phyloP scores from a whole-genome alignment of 2,888 invertebrate genomes.

The Elegia similella region DNA sequence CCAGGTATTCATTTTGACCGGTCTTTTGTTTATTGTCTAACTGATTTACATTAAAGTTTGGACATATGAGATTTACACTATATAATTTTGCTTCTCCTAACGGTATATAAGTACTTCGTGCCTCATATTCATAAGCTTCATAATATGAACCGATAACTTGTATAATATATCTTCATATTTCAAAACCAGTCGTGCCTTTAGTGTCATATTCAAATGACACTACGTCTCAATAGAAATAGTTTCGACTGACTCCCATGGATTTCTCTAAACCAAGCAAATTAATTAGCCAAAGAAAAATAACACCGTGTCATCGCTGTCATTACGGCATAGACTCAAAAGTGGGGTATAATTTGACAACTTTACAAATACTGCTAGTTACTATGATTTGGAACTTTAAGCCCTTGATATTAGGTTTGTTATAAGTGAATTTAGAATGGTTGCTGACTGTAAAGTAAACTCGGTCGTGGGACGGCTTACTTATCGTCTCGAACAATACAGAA shows the following conservation, averaged over 20 bases:
- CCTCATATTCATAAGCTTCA: too few species aligned
- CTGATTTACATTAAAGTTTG: too few species aligned
- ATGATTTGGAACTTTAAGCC: slow-evolving; percentile 22
- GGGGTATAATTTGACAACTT: slow-evolving; percentile 42
- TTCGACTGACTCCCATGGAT: slow-evolving; percentile 50
- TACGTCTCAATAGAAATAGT: slow-evolving; percentile 16
- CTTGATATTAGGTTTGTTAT: slow-evolving; percentile 15
- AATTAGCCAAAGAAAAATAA: slow-evolving; percentile 56
- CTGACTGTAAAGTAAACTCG: slow-evolving; percentile 27
- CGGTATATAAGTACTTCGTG: too few species aligned
- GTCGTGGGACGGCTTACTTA: slow-evolving; percentile 50
- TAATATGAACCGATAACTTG: too few species aligned
- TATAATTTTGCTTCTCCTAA: too few species aligned
- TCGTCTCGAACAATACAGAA: slow-evolving; percentile 43
- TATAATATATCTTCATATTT: too few species aligned
- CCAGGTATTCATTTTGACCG: too few species aligned
- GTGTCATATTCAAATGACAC: neutral
- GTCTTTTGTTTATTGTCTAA: too few species aligned
- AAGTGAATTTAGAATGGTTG: slow-evolving; percentile 12
- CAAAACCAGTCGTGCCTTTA: neutral
- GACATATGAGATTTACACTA: too few species aligned
- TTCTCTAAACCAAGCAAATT: slow-evolving; percentile 64
- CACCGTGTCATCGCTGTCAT: slow-evolving; percentile 56
- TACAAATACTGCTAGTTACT: slow-evolving; percentile 13
- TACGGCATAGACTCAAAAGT: slow-evolving; percentile 48